Evolutionary conservation across 2,113 vertebrate genomes (phyloP).

Genomic region (Rissa tridactyla): DNA sequence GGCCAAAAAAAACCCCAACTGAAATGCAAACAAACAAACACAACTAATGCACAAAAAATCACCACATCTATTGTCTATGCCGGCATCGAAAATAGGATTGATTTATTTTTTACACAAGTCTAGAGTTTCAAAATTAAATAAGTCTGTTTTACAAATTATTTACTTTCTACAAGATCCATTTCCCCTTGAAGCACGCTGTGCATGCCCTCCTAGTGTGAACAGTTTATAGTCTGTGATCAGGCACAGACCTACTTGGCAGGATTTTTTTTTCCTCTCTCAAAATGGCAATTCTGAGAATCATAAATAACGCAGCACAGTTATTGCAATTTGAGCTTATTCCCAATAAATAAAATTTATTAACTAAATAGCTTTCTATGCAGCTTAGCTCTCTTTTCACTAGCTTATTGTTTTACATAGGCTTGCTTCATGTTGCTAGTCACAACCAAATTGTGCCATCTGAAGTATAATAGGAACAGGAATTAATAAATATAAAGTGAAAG

Average conservation of each 20-base stretch:
- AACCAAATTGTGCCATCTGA: neutral
- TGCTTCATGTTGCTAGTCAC: neutral
- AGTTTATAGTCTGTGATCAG: slow-evolving; percentile 48
- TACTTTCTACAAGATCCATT: slow-evolving; percentile 57
- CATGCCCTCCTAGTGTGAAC: slow-evolving; percentile 1
- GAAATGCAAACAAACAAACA: neutral
- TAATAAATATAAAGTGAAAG: neutral
- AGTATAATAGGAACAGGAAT: neutral
- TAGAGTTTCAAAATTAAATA: slow-evolving; percentile 60
- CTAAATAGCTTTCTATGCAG: neutral
- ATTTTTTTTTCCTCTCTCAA: slow-evolving; percentile 22
- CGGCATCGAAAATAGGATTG: neutral
- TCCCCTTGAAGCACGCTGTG: slow-evolving; percentile 12
- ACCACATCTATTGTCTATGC: neutral
- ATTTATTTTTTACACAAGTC: slow-evolving; percentile 19
- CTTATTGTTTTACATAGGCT: neutral
- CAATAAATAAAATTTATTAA: slow-evolving; percentile 59
- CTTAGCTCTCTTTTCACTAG: neutral
- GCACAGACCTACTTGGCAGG: slow-evolving; percentile 3
- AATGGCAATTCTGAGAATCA: slow-evolving; percentile 62
- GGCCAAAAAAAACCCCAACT: neutral
- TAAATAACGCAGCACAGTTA: slow-evolving; percentile 68
- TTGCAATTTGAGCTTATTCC: slow-evolving; percentile 46
- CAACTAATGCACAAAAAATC: neutral
- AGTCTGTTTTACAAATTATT: slow-evolving; percentile 62